phyloP scores from a whole-genome alignment of 2,888 invertebrate genomes.

The Mongoloraphidia duomilia region DNA sequence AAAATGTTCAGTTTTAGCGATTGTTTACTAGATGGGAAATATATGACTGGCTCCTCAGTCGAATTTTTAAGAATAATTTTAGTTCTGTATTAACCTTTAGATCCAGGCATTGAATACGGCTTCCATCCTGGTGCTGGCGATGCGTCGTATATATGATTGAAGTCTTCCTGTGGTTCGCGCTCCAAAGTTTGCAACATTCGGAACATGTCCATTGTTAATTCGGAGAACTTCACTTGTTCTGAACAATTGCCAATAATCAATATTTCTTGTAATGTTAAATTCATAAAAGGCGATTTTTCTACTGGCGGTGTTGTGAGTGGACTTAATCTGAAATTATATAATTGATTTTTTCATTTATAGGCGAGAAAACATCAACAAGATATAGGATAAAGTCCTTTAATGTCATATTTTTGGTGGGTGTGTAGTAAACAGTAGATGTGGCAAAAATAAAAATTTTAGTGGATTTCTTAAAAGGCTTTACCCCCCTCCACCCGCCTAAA shows the following conservation, averaged over 20 bases:
- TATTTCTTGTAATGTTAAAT: conserved; percentile 80
- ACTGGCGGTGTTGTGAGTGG: conserved; percentile 74
- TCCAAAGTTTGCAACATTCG: conserved; percentile 91
- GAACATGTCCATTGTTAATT: conserved; percentile 96
- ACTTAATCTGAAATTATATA: conserved; percentile 49
- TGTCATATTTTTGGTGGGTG: no score
- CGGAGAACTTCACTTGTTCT: conserved; percentile 92
- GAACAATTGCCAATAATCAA: conserved; percentile 85
- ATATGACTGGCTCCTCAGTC: no score
- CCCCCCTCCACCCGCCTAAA: no score
- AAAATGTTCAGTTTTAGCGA: no score
- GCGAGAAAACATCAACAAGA: no score
- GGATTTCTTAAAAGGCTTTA: no score
- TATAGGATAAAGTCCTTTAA: no score
- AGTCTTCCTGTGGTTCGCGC: conserved; percentile 75
- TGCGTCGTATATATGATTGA: conserved; percentile 55
- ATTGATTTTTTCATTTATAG: no score
- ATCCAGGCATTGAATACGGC: conserved; percentile 33
- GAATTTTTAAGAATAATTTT: not conserved
- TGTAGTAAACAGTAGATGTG: no score
- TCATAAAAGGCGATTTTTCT: conserved; percentile 76
- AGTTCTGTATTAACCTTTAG: conserved; percentile 23
- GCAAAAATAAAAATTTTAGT: no score
- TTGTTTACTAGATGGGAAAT: no score
- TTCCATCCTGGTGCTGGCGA: conserved; percentile 54